phyloP scores from a whole-genome alignment of 2,888 invertebrate genomes.

The Prenolepis imparis region DNA sequence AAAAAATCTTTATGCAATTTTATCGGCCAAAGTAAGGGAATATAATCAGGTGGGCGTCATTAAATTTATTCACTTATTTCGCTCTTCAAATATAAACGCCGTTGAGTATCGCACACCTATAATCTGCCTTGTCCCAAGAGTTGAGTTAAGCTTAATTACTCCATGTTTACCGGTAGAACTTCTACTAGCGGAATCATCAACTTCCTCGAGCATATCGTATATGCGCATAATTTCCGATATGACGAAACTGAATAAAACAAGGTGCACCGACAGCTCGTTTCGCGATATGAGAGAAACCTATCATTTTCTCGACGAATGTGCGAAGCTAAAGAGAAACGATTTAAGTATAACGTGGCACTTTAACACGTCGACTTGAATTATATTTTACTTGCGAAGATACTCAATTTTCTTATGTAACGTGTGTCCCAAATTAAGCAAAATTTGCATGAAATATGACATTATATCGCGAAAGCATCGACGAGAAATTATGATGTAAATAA shows the following conservation, averaged over 20 bases:
- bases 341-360: slow-evolving; percentile 34
- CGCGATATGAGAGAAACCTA: slow-evolving; percentile 1
- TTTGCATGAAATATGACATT: slow-evolving; percentile 26
- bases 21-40: slow-evolving; percentile 51
- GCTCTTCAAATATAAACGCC: slow-evolving; percentile 57
- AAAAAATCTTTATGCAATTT: slow-evolving; percentile 47
- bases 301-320: background rate
- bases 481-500: slow-evolving; percentile 35
- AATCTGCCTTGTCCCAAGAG: background rate
- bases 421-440: slow-evolving; percentile 27
- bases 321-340: slow-evolving; percentile 32
- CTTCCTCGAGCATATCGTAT: slow-evolving; percentile 66
- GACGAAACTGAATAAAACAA: background rate
- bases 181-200: slow-evolving; percentile 3
- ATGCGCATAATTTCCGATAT: slow-evolving; percentile 30
- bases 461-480: slow-evolving; percentile 33
- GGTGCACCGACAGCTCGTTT: background rate
- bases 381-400: slow-evolving; percentile 5
- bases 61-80: slow-evolving; percentile 79
- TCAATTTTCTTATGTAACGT: slow-evolving; percentile 26
- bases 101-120: slow-evolving; percentile 18
- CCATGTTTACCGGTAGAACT: slow-evolving; percentile 30
- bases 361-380: slow-evolving; percentile 6
- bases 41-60: slow-evolving; percentile 54
- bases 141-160: slow-evolving; percentile 60